A percentile compares a stretch with the other conserved stretches of the same genome.
Evolutionary conservation across 2,888 invertebrate species (phyloP).

Genomic region (Eremobia ochroleuca): DNA sequence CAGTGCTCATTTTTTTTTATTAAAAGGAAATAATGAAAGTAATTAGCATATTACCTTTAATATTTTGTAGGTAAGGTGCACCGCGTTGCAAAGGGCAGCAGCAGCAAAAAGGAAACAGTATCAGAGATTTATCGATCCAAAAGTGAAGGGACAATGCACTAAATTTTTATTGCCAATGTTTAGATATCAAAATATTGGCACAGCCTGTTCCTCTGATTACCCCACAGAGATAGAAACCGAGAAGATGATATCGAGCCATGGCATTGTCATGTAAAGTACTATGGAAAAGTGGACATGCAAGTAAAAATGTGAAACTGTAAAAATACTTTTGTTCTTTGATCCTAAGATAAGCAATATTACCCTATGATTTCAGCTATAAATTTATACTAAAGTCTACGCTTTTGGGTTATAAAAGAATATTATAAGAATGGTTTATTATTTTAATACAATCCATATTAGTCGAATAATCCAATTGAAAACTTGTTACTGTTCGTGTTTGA

Average conservation of each 20-base stretch:
- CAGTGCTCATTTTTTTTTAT: neutral
- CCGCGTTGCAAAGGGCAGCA: slow-evolving; percentile 34
- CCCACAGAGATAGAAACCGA: slow-evolving; percentile 12
- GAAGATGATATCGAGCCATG: slow-evolving; percentile 6
- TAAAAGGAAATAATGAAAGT: neutral
- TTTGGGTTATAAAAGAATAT: neutral
- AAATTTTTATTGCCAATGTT: slow-evolving; percentile 43
- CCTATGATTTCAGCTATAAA: neutral
- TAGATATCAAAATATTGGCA: slow-evolving; percentile 9
- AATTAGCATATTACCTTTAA: slow-evolving; percentile 26
- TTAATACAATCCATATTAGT: neutral
- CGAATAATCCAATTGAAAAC: neutral
- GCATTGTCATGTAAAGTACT: slow-evolving; percentile 26
- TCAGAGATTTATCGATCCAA: slow-evolving; percentile 50
- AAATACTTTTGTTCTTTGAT: neutral
- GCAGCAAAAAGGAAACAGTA: slow-evolving; percentile 17
- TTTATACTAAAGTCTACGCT: too few relatives aligned
- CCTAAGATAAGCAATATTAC: neutral
- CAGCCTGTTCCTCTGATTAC: slow-evolving; percentile 13
- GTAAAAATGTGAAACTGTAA: slow-evolving; percentile 31
- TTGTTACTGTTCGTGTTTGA: neutral
- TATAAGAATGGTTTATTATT: neutral
- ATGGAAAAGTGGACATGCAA: neutral
- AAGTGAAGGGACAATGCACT: slow-evolving; percentile 60
- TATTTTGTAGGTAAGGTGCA: slow-evolving; percentile 36